Evolutionary conservation across 2,888 invertebrate species (phyloP), one percentile per base, ranked within the genome.

Genomic region (Andrena hattorfiana): DNA sequence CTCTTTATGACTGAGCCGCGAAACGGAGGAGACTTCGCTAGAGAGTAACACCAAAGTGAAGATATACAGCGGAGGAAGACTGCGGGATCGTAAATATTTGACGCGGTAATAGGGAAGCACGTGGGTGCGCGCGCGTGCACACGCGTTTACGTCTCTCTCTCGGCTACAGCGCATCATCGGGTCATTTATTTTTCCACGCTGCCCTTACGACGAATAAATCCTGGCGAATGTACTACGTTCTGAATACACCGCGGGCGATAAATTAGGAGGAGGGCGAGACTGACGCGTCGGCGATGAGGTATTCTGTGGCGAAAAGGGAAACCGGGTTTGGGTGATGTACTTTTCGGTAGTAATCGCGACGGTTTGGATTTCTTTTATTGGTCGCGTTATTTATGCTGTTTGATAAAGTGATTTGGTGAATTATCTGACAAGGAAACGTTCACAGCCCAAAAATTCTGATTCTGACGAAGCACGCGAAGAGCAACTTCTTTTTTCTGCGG

Each of bases 81-180:
- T 28, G 5, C 7, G 35, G 23, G 77, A 83, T 87, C 81, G 71
- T 87, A 87, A 85, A 83, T 83, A 77, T 70, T 77, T 62, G 68
- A 87, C 67, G 26, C 42, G 32, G 54, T 76, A 69, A 83, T 79
- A 75, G 81, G 77, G 77, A 60, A 49, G 59, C 30, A 62, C 63
- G 83, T 83, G 66, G 75, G 87, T 42, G 42, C 67, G 78, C 26
- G 28, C 51, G 30, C 16, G 23, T 63, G 56, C 67, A 63, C 26
- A 68, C 26, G 56, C 64, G 59, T 81, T 75, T 66, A 62, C 30
- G 63, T 77, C 35, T 73, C 56, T 72, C 54, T 30, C 75, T n/a
- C 70, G n/a, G 68, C 73, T 63, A 66, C 35, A 32, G 10, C 35
- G 56, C 49, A 60, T 82, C 76, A 67, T 82, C 71, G 56, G 16